Evolutionary conservation across 2,888 invertebrate species (phyloP), one percentile per base, ranked within the genome.

Genomic region (Nasonia oneida): DNA sequence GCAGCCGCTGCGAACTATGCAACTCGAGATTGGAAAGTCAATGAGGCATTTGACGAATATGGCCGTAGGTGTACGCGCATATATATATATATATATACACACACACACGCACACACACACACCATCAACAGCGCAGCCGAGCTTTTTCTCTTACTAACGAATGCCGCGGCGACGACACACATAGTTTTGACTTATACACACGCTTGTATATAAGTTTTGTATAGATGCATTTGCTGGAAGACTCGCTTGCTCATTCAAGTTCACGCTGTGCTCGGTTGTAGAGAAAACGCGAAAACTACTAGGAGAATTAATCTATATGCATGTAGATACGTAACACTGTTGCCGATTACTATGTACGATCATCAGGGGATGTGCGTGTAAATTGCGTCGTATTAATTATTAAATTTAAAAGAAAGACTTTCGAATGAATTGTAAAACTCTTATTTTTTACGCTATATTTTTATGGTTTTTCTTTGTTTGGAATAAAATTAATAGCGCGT

Each of bases 11-110:
- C 42, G 42, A 0, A 29, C 23, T 14, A 29, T 29, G 10, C 67
- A 67, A 79, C 39, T 39, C 14, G 64, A 70, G 73, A 81, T 73
- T 81, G 39, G 8, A 81, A 73, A 81, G 71, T 73, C 80, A 73
- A 81, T 73, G 73, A 73, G 39, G n/a, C 73, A 10, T 80, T 80
- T 70, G n/a, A 33, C 78, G 47, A 12, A 39, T 73, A 39, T 67
- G 29, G 1, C 29, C 8, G 42, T 1, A 53, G 14, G 15, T 53
- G 15, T 14, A 53, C 4, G 3, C 3, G 1, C 18, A 53, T 53
- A 53, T 15, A 53, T 53, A 53, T 50, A 50, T 50, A 50, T 10
- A 23, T 23, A 23, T 23, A 23, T 23, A n/a, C 29, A 29, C 29
- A 29, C 29, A 29, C 29, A 29, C 29, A 50, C 6, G n/a, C 29